Evolutionary conservation across 2,113 vertebrate genomes (phyloP).

Genomic region (Microtus montanus): DNA sequence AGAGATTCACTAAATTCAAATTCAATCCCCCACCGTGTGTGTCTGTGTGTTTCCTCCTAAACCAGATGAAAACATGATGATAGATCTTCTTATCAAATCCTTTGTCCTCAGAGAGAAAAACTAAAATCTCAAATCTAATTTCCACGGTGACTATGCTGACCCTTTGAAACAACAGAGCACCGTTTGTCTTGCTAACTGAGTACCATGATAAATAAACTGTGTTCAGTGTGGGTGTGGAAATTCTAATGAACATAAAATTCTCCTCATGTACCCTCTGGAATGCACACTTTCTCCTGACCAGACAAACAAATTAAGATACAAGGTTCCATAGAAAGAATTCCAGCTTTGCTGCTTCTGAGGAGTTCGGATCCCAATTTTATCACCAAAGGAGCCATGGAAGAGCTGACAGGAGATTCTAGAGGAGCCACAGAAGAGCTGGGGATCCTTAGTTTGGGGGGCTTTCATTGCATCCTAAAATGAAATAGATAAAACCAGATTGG

Average conservation of each 20-base stretch:
- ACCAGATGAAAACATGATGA: not conserved
- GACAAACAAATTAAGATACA: conserved; percentile 11
- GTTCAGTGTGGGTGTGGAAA: not conserved
- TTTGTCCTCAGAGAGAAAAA: not conserved
- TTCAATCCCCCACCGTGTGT: not conserved
- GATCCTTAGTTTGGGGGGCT: not conserved
- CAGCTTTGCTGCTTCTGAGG: not conserved
- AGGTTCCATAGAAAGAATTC: not conserved
- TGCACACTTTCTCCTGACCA: not conserved
- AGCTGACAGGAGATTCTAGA: not conserved
- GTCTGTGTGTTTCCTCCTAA: not conserved
- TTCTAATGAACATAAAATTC: conserved; percentile 41
- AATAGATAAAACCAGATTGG: not conserved
- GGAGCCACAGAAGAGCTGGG: no score
- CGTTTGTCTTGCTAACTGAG: conserved; percentile 40
- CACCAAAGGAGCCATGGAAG: not conserved
- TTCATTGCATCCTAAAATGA: not conserved
- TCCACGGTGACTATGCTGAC: not conserved
- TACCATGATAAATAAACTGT: not conserved
- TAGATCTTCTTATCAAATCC: conserved; percentile 10
- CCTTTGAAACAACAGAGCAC: conserved; percentile 34
- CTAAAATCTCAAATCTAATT: conserved; percentile 7
- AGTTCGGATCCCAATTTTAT: not conserved
- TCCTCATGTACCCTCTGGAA: not conserved
- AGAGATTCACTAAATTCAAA: not conserved